These are phyloP conservation scores for Sigmodon hispidus DNA, from an alignment of 2,113 vertebrate species.

Conservation along the genomic window DNA sequence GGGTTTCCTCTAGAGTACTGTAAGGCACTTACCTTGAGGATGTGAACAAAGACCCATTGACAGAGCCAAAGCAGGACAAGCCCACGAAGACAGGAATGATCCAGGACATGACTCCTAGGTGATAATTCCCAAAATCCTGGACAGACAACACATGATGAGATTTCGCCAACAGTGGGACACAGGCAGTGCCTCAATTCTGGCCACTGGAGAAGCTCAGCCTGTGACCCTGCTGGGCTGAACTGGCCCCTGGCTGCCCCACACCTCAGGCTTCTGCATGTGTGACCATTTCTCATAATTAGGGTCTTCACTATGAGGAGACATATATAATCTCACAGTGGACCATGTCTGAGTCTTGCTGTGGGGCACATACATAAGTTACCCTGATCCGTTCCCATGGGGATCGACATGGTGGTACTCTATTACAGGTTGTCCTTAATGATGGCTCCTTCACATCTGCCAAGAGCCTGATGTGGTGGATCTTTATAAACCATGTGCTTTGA, in stretches of 20 bases:
- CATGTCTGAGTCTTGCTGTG: not conserved
- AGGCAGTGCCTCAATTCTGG: not conserved
- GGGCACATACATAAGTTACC: not conserved
- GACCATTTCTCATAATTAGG: not conserved
- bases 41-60: conserved; percentile 98
- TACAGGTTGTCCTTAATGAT: not conserved
- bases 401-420: no score
- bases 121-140: conserved; percentile 95
- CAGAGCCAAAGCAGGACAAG: conserved; percentile 97
- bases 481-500: no score
- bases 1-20: no score
- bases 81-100: conserved; percentile 98
- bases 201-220: not conserved
- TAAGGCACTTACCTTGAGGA: conserved; percentile 92
- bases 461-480: not conserved
- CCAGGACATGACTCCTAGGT: conserved; percentile 97
- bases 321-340: not conserved
- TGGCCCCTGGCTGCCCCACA: not conserved
- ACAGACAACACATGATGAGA: rapidly evolving
- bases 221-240: not conserved
- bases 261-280: not conserved
- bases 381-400: no score
- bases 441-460: not conserved
- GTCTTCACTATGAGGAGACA: not conserved
- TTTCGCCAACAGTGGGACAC: rapidly evolving